A percentile compares a stretch with the other conserved stretches of the same genome.
Evolutionary conservation across 2,888 invertebrate genomes (phyloP).

Genomic region (Eupsilia transversa): DNA sequence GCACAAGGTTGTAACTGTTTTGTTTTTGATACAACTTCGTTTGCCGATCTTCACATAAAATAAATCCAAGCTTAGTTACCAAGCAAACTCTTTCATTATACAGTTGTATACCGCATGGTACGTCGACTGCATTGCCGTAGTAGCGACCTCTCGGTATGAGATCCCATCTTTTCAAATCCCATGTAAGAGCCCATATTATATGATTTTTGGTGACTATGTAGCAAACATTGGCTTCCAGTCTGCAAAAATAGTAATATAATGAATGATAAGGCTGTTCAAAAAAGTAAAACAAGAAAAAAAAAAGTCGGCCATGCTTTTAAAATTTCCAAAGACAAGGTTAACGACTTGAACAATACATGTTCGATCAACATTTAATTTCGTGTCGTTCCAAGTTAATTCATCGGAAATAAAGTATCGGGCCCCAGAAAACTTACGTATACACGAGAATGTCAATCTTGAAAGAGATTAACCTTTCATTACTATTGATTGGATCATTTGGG

Average conservation of each 20-base stretch:
- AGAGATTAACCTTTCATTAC: background rate
- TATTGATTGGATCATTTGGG: background rate
- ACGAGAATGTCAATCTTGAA: background rate
- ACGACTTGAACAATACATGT: background rate
- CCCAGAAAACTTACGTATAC: slow-evolving; percentile 37
- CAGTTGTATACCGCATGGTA: slow-evolving; percentile 60
- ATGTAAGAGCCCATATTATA: slow-evolving; percentile 52
- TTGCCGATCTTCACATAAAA: slow-evolving; percentile 46
- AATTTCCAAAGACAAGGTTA: background rate
- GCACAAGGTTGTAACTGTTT: background rate
- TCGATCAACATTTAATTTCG: no score
- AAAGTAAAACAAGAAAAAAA: background rate
- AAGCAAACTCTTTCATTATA: slow-evolving; percentile 66
- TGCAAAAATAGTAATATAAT: slow-evolving; percentile 50
- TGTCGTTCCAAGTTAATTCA: background rate
- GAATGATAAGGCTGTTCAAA: background rate
- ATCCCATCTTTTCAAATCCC: slow-evolving; percentile 54
- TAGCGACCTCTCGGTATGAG: slow-evolving; percentile 59
- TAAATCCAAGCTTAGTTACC: slow-evolving; percentile 68
- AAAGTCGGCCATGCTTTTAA: background rate
- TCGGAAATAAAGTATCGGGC: background rate
- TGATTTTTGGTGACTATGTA: slow-evolving; percentile 61
- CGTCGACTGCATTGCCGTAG: slow-evolving; percentile 61
- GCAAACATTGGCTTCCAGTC: slow-evolving; percentile 68
- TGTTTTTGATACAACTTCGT: slow-evolving; percentile 33